Conservation (phyloP, 1,140 invertebrate species). For the Mycetomoellerius zeteki region DNA sequence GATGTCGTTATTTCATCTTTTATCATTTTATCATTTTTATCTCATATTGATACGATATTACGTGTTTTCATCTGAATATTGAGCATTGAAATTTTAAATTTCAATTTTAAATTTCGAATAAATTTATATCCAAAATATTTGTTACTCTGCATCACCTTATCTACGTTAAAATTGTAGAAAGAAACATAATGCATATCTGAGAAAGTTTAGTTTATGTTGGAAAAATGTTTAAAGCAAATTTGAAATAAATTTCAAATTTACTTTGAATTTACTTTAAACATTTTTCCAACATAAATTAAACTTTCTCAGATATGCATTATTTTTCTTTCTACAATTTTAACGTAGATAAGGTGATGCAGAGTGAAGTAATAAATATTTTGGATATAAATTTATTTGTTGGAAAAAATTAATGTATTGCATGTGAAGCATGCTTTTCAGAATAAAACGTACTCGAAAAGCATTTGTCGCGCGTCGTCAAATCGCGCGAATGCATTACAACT, state of each 20-base stretch:
- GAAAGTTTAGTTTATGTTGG: not conserved
- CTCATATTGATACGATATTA: not conserved
- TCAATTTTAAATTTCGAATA: too few relatives aligned
- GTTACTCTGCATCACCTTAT: not conserved
- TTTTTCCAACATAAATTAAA: not conserved
- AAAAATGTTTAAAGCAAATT: not conserved
- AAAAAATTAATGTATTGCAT: not conserved
- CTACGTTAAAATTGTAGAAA: not conserved
- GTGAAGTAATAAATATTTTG: not conserved
- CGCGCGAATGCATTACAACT: not conserved
- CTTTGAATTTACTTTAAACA: not conserved
- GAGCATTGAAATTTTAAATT: too few relatives aligned
- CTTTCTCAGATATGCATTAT: not conserved
- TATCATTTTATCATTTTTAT: too few relatives aligned
- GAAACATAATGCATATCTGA: not conserved
- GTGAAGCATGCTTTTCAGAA: not conserved
- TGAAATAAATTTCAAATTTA: not conserved
- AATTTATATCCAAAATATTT: not conserved
- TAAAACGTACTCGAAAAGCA: not conserved
- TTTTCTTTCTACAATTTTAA: not conserved
- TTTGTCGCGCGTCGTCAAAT: conserved; percentile 9
- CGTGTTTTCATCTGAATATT: not conserved
- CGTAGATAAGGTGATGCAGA: not conserved
- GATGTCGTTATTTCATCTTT: not conserved
- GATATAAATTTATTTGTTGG: not conserved